A percentile compares a stretch with the other conserved stretches of the same genome.
Evolutionary conservation across 2,113 vertebrate genomes (phyloP).

Genomic region (Epinephelus fuscoguttatus): DNA sequence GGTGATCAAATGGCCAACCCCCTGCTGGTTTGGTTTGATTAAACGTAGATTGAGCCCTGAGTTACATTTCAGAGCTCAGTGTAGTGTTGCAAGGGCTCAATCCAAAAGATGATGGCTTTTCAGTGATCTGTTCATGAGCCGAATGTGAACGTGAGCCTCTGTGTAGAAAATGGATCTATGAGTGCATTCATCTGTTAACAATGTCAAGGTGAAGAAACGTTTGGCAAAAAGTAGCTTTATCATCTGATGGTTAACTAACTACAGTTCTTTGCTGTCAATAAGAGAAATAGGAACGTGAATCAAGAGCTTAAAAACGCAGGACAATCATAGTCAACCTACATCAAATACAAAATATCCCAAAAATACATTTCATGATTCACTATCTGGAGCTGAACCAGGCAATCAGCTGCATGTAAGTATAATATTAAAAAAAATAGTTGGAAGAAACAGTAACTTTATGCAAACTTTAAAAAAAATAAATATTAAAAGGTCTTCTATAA

Average conservation of each 20-base stretch:
- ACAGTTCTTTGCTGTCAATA: not conserved
- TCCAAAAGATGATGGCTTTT: not conserved
- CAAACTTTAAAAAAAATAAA: not conserved
- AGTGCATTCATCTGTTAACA: not conserved
- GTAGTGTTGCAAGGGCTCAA: not conserved
- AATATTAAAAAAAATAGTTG: not conserved
- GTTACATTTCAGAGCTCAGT: constrained; percentile 36
- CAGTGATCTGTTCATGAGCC: not conserved
- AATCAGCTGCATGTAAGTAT: no score
- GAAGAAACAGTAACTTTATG: not conserved
- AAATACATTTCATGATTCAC: not conserved
- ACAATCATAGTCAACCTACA: not conserved
- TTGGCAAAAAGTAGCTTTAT: not conserved
- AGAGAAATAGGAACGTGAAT: not conserved
- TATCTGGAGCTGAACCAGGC: not conserved
- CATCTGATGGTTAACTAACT: not conserved
- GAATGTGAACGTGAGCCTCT: not conserved
- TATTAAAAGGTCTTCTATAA: no score
- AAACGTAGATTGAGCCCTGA: constrained; percentile 30
- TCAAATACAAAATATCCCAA: not conserved
- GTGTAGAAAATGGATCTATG: not conserved
- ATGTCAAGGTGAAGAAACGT: not conserved
- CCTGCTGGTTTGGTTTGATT: constrained; percentile 68
- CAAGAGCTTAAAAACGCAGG: not conserved
- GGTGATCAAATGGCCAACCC: constrained; percentile 5